Evolutionary conservation across 2,797 vertebrate species (phyloP).

Genomic region (Cirrhinus molitorella): DNA sequence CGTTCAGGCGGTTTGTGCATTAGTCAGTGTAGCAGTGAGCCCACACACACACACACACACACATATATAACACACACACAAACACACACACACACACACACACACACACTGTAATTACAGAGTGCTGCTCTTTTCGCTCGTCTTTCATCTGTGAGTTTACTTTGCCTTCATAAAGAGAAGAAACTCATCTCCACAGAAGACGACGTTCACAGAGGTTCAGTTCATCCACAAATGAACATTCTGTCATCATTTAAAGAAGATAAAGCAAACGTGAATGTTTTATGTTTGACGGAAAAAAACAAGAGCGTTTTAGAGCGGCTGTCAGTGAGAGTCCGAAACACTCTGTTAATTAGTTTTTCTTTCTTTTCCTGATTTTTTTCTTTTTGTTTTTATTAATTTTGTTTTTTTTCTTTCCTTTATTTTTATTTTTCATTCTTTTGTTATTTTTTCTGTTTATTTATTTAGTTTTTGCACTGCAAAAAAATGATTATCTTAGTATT

Average conservation of each 20-base stretch:
- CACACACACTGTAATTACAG: slow-evolving; percentile 69
- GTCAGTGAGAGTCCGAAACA: no score
- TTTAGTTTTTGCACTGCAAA: no score
- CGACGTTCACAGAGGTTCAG: background rate
- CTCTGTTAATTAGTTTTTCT: no score
- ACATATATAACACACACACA: slow-evolving; percentile 54
- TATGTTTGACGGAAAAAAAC: no score
- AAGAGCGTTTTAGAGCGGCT: no score
- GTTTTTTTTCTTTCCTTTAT: background rate
- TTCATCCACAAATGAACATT: background rate
- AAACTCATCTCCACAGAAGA: background rate
- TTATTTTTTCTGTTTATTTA: no score
- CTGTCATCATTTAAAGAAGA: background rate
- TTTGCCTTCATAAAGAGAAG: background rate
- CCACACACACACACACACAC: slow-evolving; percentile 51
- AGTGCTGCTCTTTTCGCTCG: background rate
- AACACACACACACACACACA: slow-evolving; percentile 59
- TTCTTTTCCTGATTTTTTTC: no score
- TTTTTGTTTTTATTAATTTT: no score
- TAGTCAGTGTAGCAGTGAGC: slow-evolving; percentile 69
- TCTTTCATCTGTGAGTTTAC: background rate
- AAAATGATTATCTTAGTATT: no score
- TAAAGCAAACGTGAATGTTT: background rate
- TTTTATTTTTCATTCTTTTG: background rate
- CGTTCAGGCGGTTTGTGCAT: slow-evolving; percentile 71